These are phyloP conservation scores for Etia nguti DNA, from an alignment of 2,113 vertebrate genomes.

Conservation along the genomic window DNA sequence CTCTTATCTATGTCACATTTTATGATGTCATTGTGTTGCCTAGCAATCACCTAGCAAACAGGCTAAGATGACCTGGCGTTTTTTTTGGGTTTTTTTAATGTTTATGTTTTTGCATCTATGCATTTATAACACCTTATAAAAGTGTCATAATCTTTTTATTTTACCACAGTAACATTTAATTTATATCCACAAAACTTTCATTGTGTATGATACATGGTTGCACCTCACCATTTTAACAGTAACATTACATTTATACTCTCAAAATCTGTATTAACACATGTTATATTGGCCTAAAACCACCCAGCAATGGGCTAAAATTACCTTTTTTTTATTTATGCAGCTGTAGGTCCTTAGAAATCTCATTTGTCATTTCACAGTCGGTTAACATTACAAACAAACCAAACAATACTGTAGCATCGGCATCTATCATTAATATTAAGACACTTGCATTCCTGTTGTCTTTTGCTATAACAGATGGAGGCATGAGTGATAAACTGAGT, in stretches of 20 bases:
- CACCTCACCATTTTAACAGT: neutral
- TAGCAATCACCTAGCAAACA: neutral
- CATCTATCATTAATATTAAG: neutral
- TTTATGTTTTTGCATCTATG: neutral
- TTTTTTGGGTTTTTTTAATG: neutral
- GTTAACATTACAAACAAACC: neutral
- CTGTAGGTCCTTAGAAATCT: neutral
- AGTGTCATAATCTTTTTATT: neutral
- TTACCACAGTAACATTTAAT: neutral
- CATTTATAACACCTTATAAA: neutral
- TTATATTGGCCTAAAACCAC: rapidly evolving
- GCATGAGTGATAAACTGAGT: neutral
- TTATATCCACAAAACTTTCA: neutral
- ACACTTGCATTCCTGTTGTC: neutral
- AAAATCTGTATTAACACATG: neutral
- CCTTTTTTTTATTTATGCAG: neutral
- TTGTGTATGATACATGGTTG: neutral
- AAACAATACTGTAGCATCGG: rapidly evolving
- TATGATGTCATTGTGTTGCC: neutral
- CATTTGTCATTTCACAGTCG: neutral
- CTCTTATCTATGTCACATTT: neutral
- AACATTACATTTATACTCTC: neutral
- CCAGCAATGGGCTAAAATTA: neutral
- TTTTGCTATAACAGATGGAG: neutral
- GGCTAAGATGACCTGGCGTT: neutral